Base-by-base conservation (phyloP, 1,140 invertebrate species). In the Tetramorium parvispinum region DNA sequence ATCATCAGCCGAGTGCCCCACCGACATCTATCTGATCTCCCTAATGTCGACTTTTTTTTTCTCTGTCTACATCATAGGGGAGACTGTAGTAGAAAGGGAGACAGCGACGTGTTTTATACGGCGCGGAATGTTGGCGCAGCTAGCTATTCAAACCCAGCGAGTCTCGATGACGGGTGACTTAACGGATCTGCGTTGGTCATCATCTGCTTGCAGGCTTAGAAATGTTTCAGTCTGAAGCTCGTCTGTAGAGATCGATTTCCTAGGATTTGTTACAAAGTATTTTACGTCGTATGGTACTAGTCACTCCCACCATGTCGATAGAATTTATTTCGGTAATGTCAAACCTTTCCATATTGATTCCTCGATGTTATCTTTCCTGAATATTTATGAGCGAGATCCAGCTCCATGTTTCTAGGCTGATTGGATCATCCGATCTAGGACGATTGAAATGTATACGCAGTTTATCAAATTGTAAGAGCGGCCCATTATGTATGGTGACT, bases 381-480 rank as follows among this genome's bases (percentile, higher is more conserved):
- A 71, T 82, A 71, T 37, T 71, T n/a, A 6, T 13, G 0, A 18
- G 6, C 16, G 24, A 49, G 27, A 53, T 40, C 3, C 27, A 13
- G 3, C 32, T 0, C 37, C 21, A 16, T 1, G n/a, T 4, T 8
- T 24, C n/a, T 51, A 18, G 37, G 21, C 40, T 1, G 18, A 46
- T n/a, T n/a, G 24, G 21, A 70, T 3, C 27, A 32, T 32, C 27
- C 16, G 13, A 61, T 37, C 24, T 61, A 61, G 63, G 1, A 66
- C 16, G 3, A 59, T 68, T 2, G 8, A 18, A 55, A 24, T 27
- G 68, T 8, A 27, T 70, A 82, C 18, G 37, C 66, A n/a, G 16
- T 82, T 55, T 24, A 46, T 32, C 51, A 10, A 59, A 71, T 71
- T 59, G 21, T 49, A 57, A 55, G 53, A 83, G 24, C 6, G 24